Conservation (phyloP, 64 coral and sea anemone species). For the Stichodactyla mertensii region DNA sequence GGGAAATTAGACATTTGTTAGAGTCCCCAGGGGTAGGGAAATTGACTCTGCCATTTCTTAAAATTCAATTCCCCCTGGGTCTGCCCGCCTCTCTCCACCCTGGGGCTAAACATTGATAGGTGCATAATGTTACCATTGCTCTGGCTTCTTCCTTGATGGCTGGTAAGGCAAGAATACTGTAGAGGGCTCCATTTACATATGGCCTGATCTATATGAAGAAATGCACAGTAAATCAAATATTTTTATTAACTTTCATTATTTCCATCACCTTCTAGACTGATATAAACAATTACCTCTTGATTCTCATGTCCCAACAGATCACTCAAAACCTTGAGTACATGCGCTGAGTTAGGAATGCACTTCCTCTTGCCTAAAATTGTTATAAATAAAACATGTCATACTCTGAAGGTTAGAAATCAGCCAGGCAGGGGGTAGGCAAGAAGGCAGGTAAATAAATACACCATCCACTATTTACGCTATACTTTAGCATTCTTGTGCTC, state of each 20-base stretch:
- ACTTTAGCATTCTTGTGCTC: too few species aligned
- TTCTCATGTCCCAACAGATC: slow-evolving; percentile 96
- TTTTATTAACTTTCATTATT: neutral
- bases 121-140: slow-evolving; percentile 65
- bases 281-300: slow-evolving; percentile 58
- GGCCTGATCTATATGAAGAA: slow-evolving; percentile 66
- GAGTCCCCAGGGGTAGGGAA: too few species aligned
- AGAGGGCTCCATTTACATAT: slow-evolving; percentile 85
- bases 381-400: neutral
- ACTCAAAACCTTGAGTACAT: slow-evolving; percentile 83
- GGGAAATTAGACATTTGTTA: too few species aligned
- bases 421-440: too few species aligned
- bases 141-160: slow-evolving; percentile 86
- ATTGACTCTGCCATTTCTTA: too few species aligned
- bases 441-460: neutral
- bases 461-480: neutral
- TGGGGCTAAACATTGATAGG: too few species aligned
- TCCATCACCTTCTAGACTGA: neutral
- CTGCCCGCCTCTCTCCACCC: too few species aligned
- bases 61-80: too few species aligned
- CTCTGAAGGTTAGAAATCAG: neutral
- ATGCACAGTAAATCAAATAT: neutral
- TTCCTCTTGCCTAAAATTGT: slow-evolving; percentile 67
- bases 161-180: slow-evolving; percentile 89
- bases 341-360: slow-evolving; percentile 60